Percentiles rank a stretch among this genome's conserved stretches.
phyloP scores from a whole-genome alignment of 2,797 vertebrate genomes.

The Chelonia mydas region DNA sequence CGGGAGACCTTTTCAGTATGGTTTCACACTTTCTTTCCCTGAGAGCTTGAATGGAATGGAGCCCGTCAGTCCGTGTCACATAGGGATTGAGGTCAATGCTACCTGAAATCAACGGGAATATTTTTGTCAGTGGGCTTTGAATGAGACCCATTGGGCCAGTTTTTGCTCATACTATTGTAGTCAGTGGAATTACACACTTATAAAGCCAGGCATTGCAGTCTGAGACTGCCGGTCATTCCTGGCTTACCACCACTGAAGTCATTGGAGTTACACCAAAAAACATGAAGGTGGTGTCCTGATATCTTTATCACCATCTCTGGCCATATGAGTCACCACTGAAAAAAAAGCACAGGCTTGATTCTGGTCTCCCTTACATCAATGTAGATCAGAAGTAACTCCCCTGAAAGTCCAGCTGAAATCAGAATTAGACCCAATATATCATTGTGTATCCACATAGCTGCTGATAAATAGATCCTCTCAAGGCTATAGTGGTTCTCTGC shows the following conservation, averaged over 20 bases:
- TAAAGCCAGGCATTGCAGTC: neutral
- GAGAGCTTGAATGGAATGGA: slow-evolving; percentile 68
- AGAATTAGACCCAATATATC: neutral
- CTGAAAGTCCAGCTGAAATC: neutral
- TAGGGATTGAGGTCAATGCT: slow-evolving; percentile 48
- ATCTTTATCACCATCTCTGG: neutral
- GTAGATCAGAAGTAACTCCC: neutral
- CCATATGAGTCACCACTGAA: neutral
- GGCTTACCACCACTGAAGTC: neutral
- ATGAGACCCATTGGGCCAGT: slow-evolving; percentile 23
- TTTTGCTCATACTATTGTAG: neutral
- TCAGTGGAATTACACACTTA: slow-evolving; percentile 28
- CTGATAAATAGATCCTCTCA: neutral
- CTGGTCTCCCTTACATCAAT: neutral
- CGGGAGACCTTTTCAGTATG: neutral
- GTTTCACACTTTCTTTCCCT: slow-evolving; percentile 13
- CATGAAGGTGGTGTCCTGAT: neutral
- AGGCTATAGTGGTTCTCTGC: neutral
- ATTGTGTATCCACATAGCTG: neutral
- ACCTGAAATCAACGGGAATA: slow-evolving; percentile 52
- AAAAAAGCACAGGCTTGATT: neutral
- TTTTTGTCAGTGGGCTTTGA: slow-evolving; percentile 28
- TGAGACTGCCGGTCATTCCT: neutral
- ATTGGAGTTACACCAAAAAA: neutral
- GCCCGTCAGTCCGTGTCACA: slow-evolving; percentile 38